phyloP scores from a whole-genome alignment of 23 tunicate genomes.

The Ascidia mentula region DNA sequence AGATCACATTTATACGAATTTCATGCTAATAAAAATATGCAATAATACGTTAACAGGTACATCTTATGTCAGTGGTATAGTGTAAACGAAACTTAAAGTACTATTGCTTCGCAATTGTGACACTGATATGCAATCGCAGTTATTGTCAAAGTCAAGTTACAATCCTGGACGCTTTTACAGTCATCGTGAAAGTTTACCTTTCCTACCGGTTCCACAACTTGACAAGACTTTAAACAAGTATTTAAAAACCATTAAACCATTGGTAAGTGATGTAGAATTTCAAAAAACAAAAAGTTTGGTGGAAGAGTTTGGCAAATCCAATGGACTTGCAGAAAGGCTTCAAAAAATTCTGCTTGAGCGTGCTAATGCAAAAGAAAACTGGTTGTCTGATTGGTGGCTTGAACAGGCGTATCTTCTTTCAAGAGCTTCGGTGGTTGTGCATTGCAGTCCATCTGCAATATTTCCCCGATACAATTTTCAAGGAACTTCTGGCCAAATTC shows the following conservation, averaged over 20 bases:
- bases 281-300: slow-evolving; percentile 54
- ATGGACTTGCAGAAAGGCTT: slow-evolving; percentile 61
- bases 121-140: not conserved
- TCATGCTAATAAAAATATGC: too few species aligned
- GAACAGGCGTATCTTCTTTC: slow-evolving; percentile 63
- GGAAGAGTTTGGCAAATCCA: slow-evolving; percentile 61
- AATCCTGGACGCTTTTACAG: slow-evolving; percentile 40
- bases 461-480: slow-evolving; percentile 77
- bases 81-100: not conserved
- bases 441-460: slow-evolving; percentile 78
- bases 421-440: slow-evolving; percentile 61
- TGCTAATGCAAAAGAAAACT: slow-evolving; percentile 61
- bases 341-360: slow-evolving; percentile 53
- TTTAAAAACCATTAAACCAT: slow-evolving; percentile 52
- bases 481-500: slow-evolving; percentile 64
- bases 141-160: not conserved
- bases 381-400: slow-evolving; percentile 93
- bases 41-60: too few species aligned
- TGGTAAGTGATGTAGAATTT: slow-evolving; percentile 54
- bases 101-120: not conserved
- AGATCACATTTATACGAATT: too few species aligned
- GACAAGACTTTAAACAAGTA: slow-evolving; percentile 85
- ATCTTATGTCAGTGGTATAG: too few species aligned
- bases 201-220: slow-evolving; percentile 75
- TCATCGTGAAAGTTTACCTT: slow-evolving; percentile 74